Base-by-base conservation (phyloP, 2,797 vertebrate genomes). In the Borostomias antarcticus region DNA sequence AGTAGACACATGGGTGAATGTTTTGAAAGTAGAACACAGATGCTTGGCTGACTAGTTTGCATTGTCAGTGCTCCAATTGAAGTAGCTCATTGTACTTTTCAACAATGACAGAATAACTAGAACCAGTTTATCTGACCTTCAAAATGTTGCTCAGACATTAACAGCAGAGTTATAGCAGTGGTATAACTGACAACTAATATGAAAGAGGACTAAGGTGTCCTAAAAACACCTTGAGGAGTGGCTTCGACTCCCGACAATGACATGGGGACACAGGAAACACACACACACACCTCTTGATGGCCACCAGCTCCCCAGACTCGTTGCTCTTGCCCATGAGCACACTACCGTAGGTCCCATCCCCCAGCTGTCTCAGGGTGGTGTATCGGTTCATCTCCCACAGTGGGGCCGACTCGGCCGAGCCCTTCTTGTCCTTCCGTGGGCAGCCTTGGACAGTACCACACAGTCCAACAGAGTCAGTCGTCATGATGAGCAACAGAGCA, bases 271-370 rank as follows among this genome's bases (percentile, higher is more conserved):
- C 52, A 30, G 10, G 2, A 32, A 25, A 40, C 19, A 21, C 11
- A 59, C 25, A 25, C 62, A 74, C 73, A 1, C 87, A 95, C 94
- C 91, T 93, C 79, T 95, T 95, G 77, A 95, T 95, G 65, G 94
- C 94, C 76, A 95, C 94, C 81, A 95, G 87, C 74, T 96, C 94
- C 60, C 94, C 94, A 0, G 94, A 93, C 69, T 94, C 93, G 0
- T 91, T 94, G 79, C 91, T 95, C 77, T 91, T 94, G 47, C 94
- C 94, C 94, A 96, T 93, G 21, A 95, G 77, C 37, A 95, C 94
- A 0, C 93, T 93, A 54, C 94, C 94, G 0, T 94, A 95, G 2
- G 94, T 96, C 67, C 94, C 94, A 23, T 95, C 93, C 1, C 95
- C 94, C 28, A 96, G 66, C 59, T 94, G 94, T 64, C 88, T 92